phyloP scores from a whole-genome alignment of 2,888 invertebrate species.

The Mechanitis mazaeus region DNA sequence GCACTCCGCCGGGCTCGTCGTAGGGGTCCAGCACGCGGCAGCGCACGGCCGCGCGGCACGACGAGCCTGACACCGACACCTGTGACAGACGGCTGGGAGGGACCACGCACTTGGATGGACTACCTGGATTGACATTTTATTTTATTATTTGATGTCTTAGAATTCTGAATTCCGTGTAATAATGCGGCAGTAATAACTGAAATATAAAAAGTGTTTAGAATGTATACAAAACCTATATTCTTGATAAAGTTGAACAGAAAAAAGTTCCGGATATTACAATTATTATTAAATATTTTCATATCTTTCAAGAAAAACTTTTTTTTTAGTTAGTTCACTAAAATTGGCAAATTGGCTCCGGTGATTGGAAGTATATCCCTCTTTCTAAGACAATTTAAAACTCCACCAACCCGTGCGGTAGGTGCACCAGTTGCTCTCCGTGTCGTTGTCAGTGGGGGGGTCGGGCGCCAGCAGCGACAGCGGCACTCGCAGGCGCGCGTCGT shows the following conservation, averaged over 20 bases:
- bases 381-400: too few species aligned
- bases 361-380: too few species aligned
- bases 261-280: too few species aligned
- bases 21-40: constrained; percentile 85
- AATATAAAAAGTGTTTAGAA: too few species aligned
- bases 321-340: too few species aligned
- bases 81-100: constrained; percentile 67
- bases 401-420: constrained; percentile 72
- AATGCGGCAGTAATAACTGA: too few species aligned
- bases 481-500: constrained; percentile 51
- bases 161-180: neutral
- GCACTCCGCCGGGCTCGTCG: constrained; percentile 78
- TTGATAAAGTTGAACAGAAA: too few species aligned
- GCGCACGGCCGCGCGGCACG: constrained; percentile 81
- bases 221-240: too few species aligned
- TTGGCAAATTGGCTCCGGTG: too few species aligned
- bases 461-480: constrained; percentile 58
- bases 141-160: neutral
- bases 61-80: constrained; percentile 48
- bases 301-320: too few species aligned
- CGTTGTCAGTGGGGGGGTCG: constrained; percentile 47
- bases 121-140: constrained; percentile 38
- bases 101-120: constrained; percentile 77
- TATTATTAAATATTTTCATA: too few species aligned
- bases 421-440: constrained; percentile 77